Conservation (phyloP, 1,140 invertebrate genomes). For the Platorchestia sp. region DNA sequence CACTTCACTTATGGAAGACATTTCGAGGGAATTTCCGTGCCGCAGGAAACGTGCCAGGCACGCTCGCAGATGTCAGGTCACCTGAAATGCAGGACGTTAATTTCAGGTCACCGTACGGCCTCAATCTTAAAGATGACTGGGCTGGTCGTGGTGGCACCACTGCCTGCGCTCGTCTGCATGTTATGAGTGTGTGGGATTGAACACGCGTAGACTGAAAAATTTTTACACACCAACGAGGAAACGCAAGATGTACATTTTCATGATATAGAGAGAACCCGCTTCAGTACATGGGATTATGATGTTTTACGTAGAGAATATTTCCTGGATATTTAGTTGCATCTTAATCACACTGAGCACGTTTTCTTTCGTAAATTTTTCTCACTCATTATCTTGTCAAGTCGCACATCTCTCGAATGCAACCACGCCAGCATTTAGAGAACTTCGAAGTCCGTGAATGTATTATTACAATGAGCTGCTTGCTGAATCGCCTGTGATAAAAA, state of each 20-base stretch:
- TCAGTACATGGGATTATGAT: too few relatives aligned
- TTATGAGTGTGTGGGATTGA: background rate
- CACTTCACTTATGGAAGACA: background rate
- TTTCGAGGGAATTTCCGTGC: background rate
- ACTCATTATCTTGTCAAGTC: too few relatives aligned
- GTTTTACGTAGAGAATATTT: too few relatives aligned
- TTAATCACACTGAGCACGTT: too few relatives aligned
- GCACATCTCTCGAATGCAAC: too few relatives aligned
- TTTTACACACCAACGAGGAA: background rate
- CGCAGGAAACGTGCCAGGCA: background rate
- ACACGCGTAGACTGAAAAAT: background rate
- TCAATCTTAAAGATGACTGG: background rate
- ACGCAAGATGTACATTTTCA: background rate
- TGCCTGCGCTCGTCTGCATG: background rate
- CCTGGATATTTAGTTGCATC: too few relatives aligned
- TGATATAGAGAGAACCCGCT: background rate
- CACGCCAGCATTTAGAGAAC: too few relatives aligned
- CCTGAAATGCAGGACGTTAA: background rate
- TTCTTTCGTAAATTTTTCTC: too few relatives aligned
- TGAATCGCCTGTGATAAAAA: too few relatives aligned
- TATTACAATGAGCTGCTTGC: too few relatives aligned
- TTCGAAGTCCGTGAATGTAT: too few relatives aligned
- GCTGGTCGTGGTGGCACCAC: too few relatives aligned
- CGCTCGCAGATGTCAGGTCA: background rate
- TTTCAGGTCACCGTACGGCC: background rate